Evolutionary conservation across 2,113 vertebrate species (phyloP).

Genomic region (Apteryx mantelli): DNA sequence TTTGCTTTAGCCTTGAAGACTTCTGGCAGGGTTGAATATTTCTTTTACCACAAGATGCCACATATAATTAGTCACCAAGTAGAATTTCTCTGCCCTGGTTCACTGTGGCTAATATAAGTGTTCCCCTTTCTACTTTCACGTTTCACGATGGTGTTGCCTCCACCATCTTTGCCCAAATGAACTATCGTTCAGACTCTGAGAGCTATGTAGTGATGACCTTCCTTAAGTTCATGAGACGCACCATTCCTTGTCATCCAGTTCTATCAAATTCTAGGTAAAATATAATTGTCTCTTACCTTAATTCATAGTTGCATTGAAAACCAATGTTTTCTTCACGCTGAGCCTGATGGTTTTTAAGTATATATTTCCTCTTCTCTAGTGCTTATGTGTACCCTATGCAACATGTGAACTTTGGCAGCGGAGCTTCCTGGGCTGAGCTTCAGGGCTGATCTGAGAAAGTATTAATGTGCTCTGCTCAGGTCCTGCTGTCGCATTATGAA

Average conservation of each 20-base stretch:
- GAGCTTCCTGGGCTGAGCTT: conserved; percentile 59
- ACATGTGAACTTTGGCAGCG: neutral
- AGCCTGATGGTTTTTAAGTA: neutral
- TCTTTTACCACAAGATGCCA: neutral
- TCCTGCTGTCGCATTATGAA: neutral
- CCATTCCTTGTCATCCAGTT: neutral
- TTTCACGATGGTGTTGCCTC: neutral
- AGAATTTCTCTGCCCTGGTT: neutral
- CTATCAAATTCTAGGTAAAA: neutral
- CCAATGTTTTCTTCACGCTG: neutral
- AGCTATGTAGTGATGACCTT: neutral
- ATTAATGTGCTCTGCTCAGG: neutral
- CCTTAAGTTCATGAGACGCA: neutral
- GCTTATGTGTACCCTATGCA: neutral
- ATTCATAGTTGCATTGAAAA: neutral
- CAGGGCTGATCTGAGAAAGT: neutral
- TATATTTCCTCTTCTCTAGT: conserved; percentile 44
- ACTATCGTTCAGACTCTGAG: neutral
- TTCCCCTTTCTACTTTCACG: neutral
- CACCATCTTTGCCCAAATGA: neutral
- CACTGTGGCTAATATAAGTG: neutral
- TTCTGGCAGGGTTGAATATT: neutral
- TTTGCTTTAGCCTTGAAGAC: neutral
- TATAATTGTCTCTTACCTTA: conserved; percentile 61
- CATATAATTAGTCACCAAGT: neutral